phyloP scores from a whole-genome alignment of 2,888 invertebrate genomes.

The Corythucha ciliata region DNA sequence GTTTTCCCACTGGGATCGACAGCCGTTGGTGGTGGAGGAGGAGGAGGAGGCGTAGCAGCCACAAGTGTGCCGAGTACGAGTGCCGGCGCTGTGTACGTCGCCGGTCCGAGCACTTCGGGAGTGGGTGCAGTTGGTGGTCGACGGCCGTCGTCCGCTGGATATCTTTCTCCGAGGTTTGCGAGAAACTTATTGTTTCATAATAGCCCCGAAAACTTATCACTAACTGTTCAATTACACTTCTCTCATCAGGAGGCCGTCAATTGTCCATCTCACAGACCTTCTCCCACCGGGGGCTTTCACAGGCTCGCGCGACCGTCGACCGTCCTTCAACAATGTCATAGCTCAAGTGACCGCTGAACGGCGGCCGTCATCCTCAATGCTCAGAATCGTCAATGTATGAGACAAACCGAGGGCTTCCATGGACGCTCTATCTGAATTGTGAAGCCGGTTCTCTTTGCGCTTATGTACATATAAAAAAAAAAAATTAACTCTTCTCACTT shows the following conservation, averaged over 20 bases:
- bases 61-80: slow-evolving; percentile 2
- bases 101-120: too few relatives aligned
- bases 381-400: slow-evolving; percentile 36
- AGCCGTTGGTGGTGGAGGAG: neutral
- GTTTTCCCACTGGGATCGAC: slow-evolving; percentile 5
- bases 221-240: too few relatives aligned
- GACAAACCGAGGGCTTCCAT: slow-evolving; percentile 25
- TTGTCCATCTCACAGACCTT: slow-evolving; percentile 27
- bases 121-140: slow-evolving; percentile 18
- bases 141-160: slow-evolving; percentile 23
- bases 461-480: too few relatives aligned
- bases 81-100: too few relatives aligned
- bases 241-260: slow-evolving; percentile 26
- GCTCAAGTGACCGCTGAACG: slow-evolving; percentile 37
- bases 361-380: slow-evolving; percentile 36
- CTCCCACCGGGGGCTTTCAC: slow-evolving; percentile 29
- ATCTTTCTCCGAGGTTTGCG: slow-evolving; percentile 29
- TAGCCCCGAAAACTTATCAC: too few relatives aligned
- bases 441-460: too few relatives aligned
- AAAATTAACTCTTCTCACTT: too few relatives aligned
- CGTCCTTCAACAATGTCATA: slow-evolving; percentile 37
- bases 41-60: neutral
- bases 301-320: slow-evolving; percentile 32
- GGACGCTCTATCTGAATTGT: slow-evolving; percentile 22
- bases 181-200: too few relatives aligned